These are phyloP conservation scores for Orientallactaga bullata DNA, from an alignment of 2,113 vertebrate species.

Conservation along the genomic window DNA sequence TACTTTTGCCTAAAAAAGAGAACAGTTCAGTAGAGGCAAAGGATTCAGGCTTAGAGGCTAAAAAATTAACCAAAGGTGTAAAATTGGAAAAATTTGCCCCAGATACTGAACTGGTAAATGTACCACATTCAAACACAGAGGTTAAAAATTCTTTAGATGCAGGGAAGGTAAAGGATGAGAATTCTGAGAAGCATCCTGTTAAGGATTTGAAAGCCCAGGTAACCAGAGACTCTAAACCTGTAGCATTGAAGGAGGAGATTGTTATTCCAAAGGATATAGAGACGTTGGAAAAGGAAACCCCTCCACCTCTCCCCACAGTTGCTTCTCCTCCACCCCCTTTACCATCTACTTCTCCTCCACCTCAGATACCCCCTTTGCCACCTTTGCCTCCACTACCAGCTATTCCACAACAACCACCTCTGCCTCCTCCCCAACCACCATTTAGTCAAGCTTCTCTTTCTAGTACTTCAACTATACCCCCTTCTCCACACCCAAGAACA, in stretches of 20 bases:
- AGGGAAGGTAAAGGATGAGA: conserved; percentile 86
- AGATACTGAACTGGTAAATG: conserved; percentile 83
- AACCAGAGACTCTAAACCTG: conserved; percentile 87
- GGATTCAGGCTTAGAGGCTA: conserved; percentile 84
- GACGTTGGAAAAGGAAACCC: conserved; percentile 85
- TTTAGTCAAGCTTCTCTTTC: conserved; percentile 82
- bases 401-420: conserved; percentile 78
- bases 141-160: conserved; percentile 84
- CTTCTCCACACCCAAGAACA: conserved; percentile 87
- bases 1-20: conserved; percentile 86
- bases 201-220: conserved; percentile 85
- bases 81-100: conserved; percentile 86
- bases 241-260: conserved; percentile 84
- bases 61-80: conserved; percentile 85
- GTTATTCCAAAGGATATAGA: conserved; percentile 87
- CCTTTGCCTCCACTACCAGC: conserved; percentile 87
- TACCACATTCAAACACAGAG: conserved; percentile 79
- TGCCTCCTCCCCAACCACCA: conserved; percentile 83
- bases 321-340: conserved; percentile 89
- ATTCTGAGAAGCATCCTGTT: conserved; percentile 85
- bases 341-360: conserved; percentile 88
- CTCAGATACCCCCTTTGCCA: conserved; percentile 86
- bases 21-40: conserved; percentile 87
- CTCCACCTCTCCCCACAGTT: conserved; percentile 86
- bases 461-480: conserved; percentile 83